phyloP scores from a whole-genome alignment of 2,113 vertebrate genomes.

The Cichladusa arquata region DNA sequence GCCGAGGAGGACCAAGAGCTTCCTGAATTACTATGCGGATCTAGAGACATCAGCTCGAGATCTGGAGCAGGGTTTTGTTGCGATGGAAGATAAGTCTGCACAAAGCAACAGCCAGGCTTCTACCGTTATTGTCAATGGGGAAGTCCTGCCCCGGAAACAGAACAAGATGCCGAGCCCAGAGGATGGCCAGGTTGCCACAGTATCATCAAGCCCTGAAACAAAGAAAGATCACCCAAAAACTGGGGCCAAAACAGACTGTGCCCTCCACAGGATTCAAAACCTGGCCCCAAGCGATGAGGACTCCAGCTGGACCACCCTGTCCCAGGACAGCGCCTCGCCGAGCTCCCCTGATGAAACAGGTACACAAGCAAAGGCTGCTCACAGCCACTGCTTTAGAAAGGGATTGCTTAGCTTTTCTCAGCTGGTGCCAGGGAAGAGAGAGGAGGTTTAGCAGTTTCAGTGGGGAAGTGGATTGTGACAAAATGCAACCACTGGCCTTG shows the following conservation, averaged over 20 bases:
- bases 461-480: neutral
- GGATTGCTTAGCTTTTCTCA: neutral
- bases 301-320: conserved; percentile 97
- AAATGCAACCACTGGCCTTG: neutral
- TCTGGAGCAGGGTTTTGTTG: conserved; percentile 57
- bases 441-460: neutral
- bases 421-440: neutral
- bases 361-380: conserved; percentile 16
- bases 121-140: conserved; percentile 57
- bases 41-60: conserved; percentile 79
- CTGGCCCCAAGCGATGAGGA: conserved; percentile 95
- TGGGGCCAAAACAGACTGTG: conserved; percentile 88
- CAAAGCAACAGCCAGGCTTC: conserved; percentile 64
- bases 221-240: conserved; percentile 86
- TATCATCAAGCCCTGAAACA: conserved; percentile 87
- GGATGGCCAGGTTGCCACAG: conserved; percentile 80
- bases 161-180: conserved; percentile 73
- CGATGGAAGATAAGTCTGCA: conserved; percentile 68
- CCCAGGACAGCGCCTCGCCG: conserved; percentile 89
- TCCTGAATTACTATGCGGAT: conserved; percentile 89
- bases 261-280: conserved; percentile 83
- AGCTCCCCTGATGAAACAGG: conserved; percentile 89
- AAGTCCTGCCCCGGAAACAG: conserved; percentile 70
- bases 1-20: conserved; percentile 90
- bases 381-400: rapidly evolving